These are phyloP conservation scores for Carlito syrichta DNA, from an alignment of 2,113 vertebrate species.

Conservation along the genomic window DNA sequence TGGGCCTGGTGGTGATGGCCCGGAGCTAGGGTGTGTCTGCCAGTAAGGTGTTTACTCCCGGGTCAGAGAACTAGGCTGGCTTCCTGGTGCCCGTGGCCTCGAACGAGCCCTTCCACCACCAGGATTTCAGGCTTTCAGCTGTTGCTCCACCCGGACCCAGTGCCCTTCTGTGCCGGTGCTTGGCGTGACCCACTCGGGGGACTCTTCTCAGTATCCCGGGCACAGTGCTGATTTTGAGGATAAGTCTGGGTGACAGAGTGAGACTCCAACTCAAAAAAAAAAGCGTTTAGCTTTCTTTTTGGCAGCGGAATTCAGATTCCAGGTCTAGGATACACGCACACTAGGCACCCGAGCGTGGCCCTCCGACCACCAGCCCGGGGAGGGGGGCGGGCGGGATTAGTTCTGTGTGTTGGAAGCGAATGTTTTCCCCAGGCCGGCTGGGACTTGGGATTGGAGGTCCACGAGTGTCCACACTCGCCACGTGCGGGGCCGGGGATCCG, in stretches of 20 bases:
- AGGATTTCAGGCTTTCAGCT: background rate
- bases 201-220: no score
- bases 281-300: slow-evolving; percentile 13
- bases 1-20: background rate
- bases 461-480: no score
- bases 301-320: background rate
- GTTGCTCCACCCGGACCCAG: background rate
- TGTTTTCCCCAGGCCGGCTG: no score
- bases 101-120: background rate
- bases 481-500: no score
- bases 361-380: background rate
- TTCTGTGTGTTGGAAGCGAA: no score
- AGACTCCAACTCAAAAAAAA: no score
- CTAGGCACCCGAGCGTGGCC: background rate
- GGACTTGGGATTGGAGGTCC: no score
- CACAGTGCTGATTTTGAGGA: no score
- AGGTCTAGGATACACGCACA: background rate
- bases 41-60: background rate
- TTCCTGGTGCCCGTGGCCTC: background rate
- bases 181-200: background rate
- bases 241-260: no score
- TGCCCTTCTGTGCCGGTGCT: background rate
- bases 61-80: background rate
- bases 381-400: no score
- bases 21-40: slow-evolving; percentile 1